Evolutionary conservation across 2,113 vertebrate genomes (phyloP).

Genomic region (Bothrops jararaca): DNA sequence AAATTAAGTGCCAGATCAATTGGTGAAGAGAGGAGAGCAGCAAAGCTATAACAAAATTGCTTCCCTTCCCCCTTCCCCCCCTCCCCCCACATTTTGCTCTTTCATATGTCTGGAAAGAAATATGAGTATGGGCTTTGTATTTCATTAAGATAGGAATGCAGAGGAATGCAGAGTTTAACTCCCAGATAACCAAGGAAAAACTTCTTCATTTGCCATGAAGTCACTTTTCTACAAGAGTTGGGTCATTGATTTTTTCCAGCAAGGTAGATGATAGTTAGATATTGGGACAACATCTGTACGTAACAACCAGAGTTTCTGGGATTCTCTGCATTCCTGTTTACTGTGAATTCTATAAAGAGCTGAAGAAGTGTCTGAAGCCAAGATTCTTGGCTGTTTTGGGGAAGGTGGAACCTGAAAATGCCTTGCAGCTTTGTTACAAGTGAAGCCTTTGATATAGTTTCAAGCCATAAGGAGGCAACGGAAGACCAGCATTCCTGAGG

Average conservation of each 20-base stretch:
- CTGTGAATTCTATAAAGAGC: constrained; percentile 2
- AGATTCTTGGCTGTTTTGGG: background rate
- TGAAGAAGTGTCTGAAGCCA: background rate
- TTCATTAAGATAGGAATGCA: background rate
- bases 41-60: background rate
- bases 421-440: constrained; percentile 38
- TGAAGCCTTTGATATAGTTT: background rate
- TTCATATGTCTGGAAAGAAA: background rate
- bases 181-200: constrained; percentile 7
- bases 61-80: background rate
- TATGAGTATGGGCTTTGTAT: background rate
- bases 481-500: background rate
- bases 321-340: background rate
- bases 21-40: background rate
- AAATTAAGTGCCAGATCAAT: background rate
- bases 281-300: background rate
- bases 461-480: background rate
- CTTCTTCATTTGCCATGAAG: constrained; percentile 9
- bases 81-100: background rate
- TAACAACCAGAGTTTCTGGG: constrained; percentile 12
- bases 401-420: constrained; percentile 20
- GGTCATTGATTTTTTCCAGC: background rate
- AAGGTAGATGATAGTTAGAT: background rate
- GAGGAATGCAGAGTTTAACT: background rate
- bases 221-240: constrained; percentile 20